These are phyloP conservation scores for Ectropis crepuscularia DNA, from an alignment of 2,888 invertebrate species.

Conservation along the genomic window DNA sequence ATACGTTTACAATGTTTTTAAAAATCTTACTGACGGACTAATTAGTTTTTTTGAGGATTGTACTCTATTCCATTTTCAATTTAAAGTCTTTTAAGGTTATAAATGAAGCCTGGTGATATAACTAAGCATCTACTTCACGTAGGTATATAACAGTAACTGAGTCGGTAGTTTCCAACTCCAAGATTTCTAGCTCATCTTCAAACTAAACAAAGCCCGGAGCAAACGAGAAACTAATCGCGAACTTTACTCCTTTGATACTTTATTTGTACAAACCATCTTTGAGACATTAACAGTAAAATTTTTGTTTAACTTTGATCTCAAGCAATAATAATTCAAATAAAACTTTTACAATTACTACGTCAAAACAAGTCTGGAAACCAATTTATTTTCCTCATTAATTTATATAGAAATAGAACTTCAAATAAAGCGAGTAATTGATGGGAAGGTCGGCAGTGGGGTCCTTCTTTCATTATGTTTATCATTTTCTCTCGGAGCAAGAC, in stretches of 20 bases:
- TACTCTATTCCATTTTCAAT: too few species aligned
- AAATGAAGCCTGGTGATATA: too few species aligned
- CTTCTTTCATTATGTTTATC: neutral
- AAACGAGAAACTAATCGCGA: constrained; percentile 13
- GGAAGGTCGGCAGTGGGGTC: constrained; percentile 1
- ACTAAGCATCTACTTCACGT: too few species aligned
- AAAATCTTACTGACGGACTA: too few species aligned
- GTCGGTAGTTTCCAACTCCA: neutral
- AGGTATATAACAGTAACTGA: too few species aligned
- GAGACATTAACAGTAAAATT: constrained; percentile 12
- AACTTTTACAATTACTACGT: constrained; percentile 32
- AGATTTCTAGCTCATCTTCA: constrained; percentile 4
- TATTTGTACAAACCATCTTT: constrained; percentile 17
- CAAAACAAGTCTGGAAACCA: constrained; percentile 28
- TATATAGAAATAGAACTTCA: constrained; percentile 24
- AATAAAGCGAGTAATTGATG: constrained; percentile 12
- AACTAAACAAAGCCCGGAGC: constrained; percentile 9
- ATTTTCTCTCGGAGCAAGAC: neutral
- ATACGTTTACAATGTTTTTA: too few species aligned
- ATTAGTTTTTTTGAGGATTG: too few species aligned
- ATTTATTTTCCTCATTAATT: constrained; percentile 29
- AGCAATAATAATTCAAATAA: constrained; percentile 29
- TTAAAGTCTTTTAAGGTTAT: too few species aligned
- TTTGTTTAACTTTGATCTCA: constrained; percentile 25
- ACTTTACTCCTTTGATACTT: constrained; percentile 20